A percentile compares a stretch with the other conserved stretches of the same genome.
Evolutionary conservation across 1,140 invertebrate genomes (phyloP).

Genomic region (Bombus affinis): DNA sequence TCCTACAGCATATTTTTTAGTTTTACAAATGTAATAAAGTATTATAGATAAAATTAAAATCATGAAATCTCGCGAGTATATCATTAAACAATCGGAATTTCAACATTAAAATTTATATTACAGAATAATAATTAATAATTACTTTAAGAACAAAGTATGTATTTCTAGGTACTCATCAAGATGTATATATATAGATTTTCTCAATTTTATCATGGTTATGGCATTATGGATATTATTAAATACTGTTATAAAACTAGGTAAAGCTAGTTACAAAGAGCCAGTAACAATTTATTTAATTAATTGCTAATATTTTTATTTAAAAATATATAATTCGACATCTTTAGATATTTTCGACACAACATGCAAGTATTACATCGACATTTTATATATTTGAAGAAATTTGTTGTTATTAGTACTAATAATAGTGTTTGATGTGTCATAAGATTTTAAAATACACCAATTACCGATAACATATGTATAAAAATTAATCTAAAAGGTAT

Average conservation of each 20-base stretch:
- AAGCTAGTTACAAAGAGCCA: not conserved
- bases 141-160: not conserved
- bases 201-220: not conserved
- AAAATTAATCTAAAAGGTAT: not conserved
- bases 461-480: not conserved
- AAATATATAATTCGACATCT: not conserved
- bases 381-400: no score
- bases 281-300: not conserved
- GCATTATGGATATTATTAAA: not conserved
- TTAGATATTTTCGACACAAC: not conserved
- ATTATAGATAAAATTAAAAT: not conserved
- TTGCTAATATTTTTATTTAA: not conserved
- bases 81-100: not conserved
- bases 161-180: not conserved
- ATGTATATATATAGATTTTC: not conserved
- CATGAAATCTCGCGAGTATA: not conserved
- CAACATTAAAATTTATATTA: not conserved
- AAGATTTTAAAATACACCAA: not conserved
- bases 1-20: not conserved
- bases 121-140: not conserved
- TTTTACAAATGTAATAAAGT: not conserved
- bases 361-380: not conserved
- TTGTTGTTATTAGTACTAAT: no score
- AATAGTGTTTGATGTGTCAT: not conserved
- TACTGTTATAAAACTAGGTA: not conserved